Base-by-base conservation (phyloP, 1,140 invertebrate species). In the Popillia japonica region DNA sequence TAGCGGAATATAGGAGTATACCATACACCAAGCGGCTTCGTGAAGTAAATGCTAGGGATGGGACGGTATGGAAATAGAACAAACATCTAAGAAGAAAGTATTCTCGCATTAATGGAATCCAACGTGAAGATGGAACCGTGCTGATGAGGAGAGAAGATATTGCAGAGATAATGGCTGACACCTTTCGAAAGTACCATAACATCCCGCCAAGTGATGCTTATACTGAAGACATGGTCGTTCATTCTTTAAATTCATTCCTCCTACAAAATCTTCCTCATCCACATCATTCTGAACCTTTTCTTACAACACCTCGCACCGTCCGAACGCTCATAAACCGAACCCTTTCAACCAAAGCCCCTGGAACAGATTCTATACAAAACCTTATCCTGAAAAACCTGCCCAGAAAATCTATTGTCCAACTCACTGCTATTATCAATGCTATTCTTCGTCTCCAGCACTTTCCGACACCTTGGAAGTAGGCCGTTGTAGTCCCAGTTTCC, bases 401-500 rank as follows among this genome's bases (percentile, higher is more conserved):
- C 6, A 59, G 59, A 40, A 80, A 76, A 68, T 72, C 77, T 8
- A 55, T 82, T 0, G 74, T 40, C 6, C 23, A 82, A 34, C n/a
- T 81, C 20, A 75, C 75, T 0, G 17, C 78, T 40, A 74, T 82
- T 17, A 72, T 75, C 11, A 81, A 81, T 40, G 64, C 75, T 1
- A 77, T 41, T 23, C 11, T 79, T 8, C 77, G 73, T 61, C 68
- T 79, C 2, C 11, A 77, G 8, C 40, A 78, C 75, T 82, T 84
- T 17, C 86, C 86, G 3, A 34, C 61, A 6, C 78, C 82, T 11
- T 87, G 84, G 84, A 84, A 87, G 79, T 68, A 80, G 17, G 83
- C 86, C 1, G 40, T 79, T 78, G 82, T 87, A 11, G 80, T 87
- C 9, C 78, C 84, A 0, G 85, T 88, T 34, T 83, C 75, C 0